Evolutionary conservation across 2,888 invertebrate genomes (phyloP).

Genomic region (Smittia aterrima): DNA sequence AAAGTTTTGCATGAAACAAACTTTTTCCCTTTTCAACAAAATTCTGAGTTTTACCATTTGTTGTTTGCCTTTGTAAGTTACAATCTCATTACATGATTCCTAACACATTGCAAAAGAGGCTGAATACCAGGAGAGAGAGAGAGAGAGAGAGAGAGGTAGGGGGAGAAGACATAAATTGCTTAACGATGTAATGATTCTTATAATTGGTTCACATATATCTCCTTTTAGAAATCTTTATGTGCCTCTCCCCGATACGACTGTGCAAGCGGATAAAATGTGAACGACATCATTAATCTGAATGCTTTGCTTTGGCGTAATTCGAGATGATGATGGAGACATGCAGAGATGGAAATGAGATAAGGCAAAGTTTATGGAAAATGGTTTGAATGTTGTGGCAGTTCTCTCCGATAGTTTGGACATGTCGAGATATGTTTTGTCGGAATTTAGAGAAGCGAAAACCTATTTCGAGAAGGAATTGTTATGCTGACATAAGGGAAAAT

Average conservation of each 20-base stretch:
- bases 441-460: no score
- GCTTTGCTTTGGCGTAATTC: background rate
- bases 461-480: no score
- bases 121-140: background rate
- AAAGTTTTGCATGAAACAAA: background rate
- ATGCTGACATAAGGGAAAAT: no score
- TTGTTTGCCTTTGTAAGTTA: background rate
- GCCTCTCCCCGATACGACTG: background rate
- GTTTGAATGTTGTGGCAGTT: background rate
- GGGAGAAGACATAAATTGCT: slow-evolving; percentile 16
- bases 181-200: slow-evolving; percentile 39
- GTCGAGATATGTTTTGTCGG: no score
- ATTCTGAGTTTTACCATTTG: background rate
- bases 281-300: slow-evolving; percentile 4
- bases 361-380: slow-evolving; percentile 5
- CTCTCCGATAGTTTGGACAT: no score
- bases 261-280: slow-evolving; percentile 1
- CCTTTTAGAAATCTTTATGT: background rate
- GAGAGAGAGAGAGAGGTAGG: background rate
- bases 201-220: slow-evolving; percentile 33
- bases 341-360: background rate
- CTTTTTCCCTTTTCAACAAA: no score
- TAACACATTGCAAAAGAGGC: background rate
- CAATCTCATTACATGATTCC: slow-evolving; percentile 7
- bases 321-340: slow-evolving; percentile 7